Evolutionary conservation across 2,888 invertebrate species (phyloP).

Genomic region (Drosophila fungiperda): DNA sequence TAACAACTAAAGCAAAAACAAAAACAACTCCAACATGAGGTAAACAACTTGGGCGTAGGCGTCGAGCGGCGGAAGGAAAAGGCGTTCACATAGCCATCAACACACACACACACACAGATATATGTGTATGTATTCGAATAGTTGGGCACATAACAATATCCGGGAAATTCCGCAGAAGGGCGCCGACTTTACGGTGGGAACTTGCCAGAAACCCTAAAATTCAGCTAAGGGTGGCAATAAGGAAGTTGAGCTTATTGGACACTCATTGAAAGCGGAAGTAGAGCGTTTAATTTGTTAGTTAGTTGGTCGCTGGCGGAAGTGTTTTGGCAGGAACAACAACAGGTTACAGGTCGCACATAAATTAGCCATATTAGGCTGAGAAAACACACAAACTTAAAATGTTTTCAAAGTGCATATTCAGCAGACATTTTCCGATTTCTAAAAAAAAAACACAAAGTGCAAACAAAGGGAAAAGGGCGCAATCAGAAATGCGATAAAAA

Average conservation of each 20-base stretch:
- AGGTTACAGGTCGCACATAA: conserved; percentile 51
- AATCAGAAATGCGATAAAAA: conserved; percentile 18
- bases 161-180: conserved; percentile 71
- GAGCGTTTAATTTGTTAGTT: conserved; percentile 66
- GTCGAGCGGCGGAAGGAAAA: conserved; percentile 76
- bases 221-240: conserved; percentile 16
- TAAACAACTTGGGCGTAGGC: conserved; percentile 51
- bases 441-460: conserved; percentile 21
- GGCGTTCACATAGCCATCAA: conserved; percentile 60
- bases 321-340: conserved; percentile 36
- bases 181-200: conserved; percentile 65
- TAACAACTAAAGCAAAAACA: conserved; percentile 31
- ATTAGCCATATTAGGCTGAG: conserved; percentile 21
- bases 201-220: conserved; percentile 18
- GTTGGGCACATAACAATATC: conserved; percentile 71
- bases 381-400: neutral
- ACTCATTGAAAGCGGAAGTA: conserved; percentile 57
- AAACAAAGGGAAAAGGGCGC: conserved; percentile 40
- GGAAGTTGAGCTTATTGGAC: conserved; percentile 55
- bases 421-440: conserved; percentile 27
- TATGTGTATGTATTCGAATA: conserved; percentile 25
- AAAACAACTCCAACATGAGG: conserved; percentile 11
- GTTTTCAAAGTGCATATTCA: conserved; percentile 16
- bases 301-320: conserved; percentile 29
- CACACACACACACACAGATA: neutral